These are phyloP conservation scores for Cliona cf. orientalis DNA, from an alignment of 37 sponge, comb jelly and placozoan genomes.

Conservation along the genomic window DNA sequence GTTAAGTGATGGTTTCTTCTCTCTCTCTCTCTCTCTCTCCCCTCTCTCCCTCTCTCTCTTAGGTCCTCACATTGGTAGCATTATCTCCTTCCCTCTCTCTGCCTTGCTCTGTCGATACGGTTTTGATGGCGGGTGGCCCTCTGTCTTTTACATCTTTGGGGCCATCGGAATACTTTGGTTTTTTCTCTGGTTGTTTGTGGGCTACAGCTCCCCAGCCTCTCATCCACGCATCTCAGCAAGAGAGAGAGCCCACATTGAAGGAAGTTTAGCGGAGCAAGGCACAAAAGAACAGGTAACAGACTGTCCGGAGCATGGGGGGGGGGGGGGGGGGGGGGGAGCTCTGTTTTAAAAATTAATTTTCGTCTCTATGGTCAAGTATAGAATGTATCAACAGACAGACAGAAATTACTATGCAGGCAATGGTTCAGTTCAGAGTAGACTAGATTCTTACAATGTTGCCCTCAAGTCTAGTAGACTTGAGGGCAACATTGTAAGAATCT, in stretches of 20 bases:
- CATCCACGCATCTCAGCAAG: conserved; percentile 75
- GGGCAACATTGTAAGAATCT: neutral
- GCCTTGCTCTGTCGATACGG: conserved; percentile 81
- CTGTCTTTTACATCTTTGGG: conserved; percentile 94
- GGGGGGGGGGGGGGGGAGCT: too few species aligned
- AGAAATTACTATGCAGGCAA: too few species aligned
- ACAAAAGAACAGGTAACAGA: conserved; percentile 4
- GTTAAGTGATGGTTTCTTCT: too few species aligned
- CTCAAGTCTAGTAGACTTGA: neutral
- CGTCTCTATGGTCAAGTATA: too few species aligned
- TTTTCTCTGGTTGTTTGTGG: conserved; percentile 81
- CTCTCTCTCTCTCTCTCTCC: too few species aligned
- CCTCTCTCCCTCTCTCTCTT: too few species aligned
- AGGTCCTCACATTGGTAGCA: conserved; percentile 81
- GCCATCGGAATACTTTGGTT: conserved; percentile 85
- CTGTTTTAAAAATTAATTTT: too few species aligned
- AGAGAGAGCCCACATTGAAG: conserved; percentile 83
- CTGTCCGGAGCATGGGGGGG: too few species aligned
- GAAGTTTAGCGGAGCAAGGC: conserved; percentile 24
- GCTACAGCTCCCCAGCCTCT: conserved; percentile 56
- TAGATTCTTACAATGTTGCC: too few species aligned
- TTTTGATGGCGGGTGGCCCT: conserved; percentile 89
- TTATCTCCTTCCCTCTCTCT: conserved; percentile 88
- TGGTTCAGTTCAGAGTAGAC: too few species aligned
- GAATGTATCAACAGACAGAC: too few species aligned